These are phyloP conservation scores for Stomorhina lunata DNA, from an alignment of 2,888 invertebrate genomes.

Conservation along the genomic window DNA sequence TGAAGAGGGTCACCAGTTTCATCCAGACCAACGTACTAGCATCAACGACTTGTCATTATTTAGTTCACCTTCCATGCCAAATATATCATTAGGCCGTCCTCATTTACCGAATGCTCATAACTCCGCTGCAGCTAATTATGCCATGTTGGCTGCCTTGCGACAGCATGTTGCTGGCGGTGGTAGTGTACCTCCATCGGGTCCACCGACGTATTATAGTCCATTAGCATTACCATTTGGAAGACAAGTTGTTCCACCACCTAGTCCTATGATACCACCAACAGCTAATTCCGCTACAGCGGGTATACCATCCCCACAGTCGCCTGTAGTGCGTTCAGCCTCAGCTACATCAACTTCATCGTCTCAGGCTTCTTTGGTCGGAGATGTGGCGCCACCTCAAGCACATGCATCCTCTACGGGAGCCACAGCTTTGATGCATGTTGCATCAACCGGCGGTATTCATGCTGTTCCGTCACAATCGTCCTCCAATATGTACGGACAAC, in stretches of 20 bases:
- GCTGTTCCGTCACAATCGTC: conserved; percentile 60
- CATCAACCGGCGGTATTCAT: conserved; percentile 67
- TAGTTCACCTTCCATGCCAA: conserved; percentile 97
- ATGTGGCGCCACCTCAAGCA: conserved; percentile 77
- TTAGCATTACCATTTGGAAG: conserved; percentile 74
- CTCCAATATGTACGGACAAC: conserved; percentile 77
- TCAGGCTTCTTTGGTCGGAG: conserved; percentile 76
- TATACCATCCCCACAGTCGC: conserved; percentile 78
- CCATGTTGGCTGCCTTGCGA: conserved; percentile 76
- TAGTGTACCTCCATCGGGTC: conserved; percentile 67
- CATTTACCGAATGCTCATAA: conserved; percentile 81
- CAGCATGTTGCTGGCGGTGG: conserved; percentile 71
- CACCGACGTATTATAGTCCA: conserved; percentile 77
- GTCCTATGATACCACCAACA: conserved; percentile 64
- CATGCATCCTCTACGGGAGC: conserved; percentile 67
- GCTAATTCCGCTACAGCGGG: conserved; percentile 58
- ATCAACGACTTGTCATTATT: conserved; percentile 89
- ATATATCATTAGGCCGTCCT: conserved; percentile 95
- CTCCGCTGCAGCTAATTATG: conserved; percentile 70
- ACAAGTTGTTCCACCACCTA: conserved; percentile 70
- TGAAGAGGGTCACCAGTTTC: conserved; percentile 84
- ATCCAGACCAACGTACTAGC: conserved; percentile 84
- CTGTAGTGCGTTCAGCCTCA: conserved; percentile 81
- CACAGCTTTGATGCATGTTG: conserved; percentile 62
- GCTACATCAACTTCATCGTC: conserved; percentile 78